Percentiles rank a stretch among this genome's conserved stretches.
Evolutionary conservation across 2,888 invertebrate genomes (phyloP).

Genomic region (Plusia festucae): DNA sequence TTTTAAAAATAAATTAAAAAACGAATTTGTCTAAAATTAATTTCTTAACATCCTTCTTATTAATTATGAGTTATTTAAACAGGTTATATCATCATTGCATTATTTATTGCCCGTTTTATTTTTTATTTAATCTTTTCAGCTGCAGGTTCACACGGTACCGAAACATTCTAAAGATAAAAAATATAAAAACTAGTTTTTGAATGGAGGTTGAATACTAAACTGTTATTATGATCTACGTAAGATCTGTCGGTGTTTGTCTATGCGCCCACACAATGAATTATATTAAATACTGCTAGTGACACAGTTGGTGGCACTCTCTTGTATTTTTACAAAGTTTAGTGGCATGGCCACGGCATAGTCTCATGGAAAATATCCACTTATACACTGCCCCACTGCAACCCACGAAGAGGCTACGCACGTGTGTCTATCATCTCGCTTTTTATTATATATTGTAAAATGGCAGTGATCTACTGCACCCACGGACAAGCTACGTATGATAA

Average conservation of each 20-base stretch:
- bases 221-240: background rate
- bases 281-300: too few species aligned
- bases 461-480: too few species aligned
- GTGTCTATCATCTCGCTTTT: too few species aligned
- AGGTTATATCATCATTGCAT: constrained; percentile 29
- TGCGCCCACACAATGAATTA: background rate
- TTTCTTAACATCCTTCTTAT: constrained; percentile 8
- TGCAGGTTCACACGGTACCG: constrained; percentile 40
- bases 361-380: too few species aligned
- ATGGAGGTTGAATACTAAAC: constrained; percentile 3
- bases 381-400: too few species aligned
- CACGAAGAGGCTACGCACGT: too few species aligned
- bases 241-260: background rate
- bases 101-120: constrained; percentile 32
- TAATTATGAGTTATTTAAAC: background rate
- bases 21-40: background rate
- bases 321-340: too few species aligned
- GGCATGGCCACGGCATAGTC: too few species aligned
- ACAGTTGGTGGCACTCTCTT: too few species aligned
- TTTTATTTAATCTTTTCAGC: constrained; percentile 23
- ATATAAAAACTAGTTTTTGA: background rate
- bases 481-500: too few species aligned
- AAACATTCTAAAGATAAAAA: constrained; percentile 5
- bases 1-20: background rate
- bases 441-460: too few species aligned